Base-by-base conservation (phyloP, 1,140 invertebrate species). In the Hyles vespertilio region DNA sequence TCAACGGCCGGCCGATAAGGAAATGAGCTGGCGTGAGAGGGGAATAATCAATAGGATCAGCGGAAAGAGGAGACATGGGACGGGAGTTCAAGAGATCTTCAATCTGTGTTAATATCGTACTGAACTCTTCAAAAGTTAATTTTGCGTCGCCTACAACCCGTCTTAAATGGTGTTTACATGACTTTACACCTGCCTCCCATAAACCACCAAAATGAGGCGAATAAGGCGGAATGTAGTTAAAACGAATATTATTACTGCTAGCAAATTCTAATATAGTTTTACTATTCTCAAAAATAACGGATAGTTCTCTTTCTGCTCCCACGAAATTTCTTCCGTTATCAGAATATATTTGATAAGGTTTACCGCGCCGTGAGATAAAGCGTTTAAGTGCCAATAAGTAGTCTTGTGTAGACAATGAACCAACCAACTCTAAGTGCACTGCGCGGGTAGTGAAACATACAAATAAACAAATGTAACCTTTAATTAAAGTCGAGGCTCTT, bases 361-460 rank as follows among this genome's bases (percentile, higher is more conserved):
- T 51, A 32, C 77, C 79, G 60, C 81, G 55, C 32, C 71, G 11
- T 3, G 65, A 11, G 8, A 65, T 66, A 61, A 90, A 88, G 47
- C 83, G 32, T 22, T 73, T 61, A 3, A 89, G 57, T 9, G 74
- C 69, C 48, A 69, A 66, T 3, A 87, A 47, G 63, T 88, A 86
- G 3, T 53, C 48, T 22, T 70, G 63, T 5, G 65, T 65, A 0
- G 62, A 62, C 10, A 68, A 43, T 32, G 67, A 49, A 10, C 46
- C 44, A 0, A 69, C 62, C 1, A 71, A 9, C 32, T 80, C 74
- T 6, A 80, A 47, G 48, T 81, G 72, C 11, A 79, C 49, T 3
- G 74, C 69, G n/a, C 67, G 46, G 6, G 46, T 47, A n/a, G 7
- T 9, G 10, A 47, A 47, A 55, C 40, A 55, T 12, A 55, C 11